Evolutionary conservation across 2,888 invertebrate genomes (phyloP).

Genomic region (Dicyrtomina minuta): DNA sequence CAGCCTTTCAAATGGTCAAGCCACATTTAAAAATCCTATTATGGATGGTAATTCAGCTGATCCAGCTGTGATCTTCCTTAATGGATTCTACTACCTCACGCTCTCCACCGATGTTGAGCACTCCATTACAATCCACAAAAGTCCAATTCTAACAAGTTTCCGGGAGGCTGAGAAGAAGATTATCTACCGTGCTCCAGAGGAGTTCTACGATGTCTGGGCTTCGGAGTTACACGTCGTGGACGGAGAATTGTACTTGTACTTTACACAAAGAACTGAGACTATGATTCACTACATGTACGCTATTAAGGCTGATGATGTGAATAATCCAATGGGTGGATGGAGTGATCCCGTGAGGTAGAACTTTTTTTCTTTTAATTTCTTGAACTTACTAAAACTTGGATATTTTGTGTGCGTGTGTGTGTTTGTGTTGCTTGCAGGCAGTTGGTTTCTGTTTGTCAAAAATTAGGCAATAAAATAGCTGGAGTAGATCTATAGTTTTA

Average conservation of each 20-base stretch:
- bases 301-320: constrained; percentile 40
- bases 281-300: constrained; percentile 51
- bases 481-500: no score
- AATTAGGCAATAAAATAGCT: no score
- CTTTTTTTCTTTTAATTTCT: no score
- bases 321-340: constrained; percentile 44
- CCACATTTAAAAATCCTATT: constrained; percentile 3
- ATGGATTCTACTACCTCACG: constrained; percentile 27
- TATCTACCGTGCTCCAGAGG: constrained; percentile 32
- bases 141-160: constrained; percentile 32
- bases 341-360: constrained; percentile 39
- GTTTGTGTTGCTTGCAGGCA: no score
- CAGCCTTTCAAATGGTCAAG: background rate
- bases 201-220: constrained; percentile 34
- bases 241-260: constrained; percentile 43
- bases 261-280: constrained; percentile 37
- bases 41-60: constrained; percentile 23
- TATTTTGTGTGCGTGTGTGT: no score
- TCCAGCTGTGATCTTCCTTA: constrained; percentile 15
- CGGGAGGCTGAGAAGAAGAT: constrained; percentile 29
- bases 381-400: no score
- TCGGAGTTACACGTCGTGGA: constrained; percentile 42
- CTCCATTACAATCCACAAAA: constrained; percentile 35
- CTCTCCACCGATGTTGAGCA: constrained; percentile 35
- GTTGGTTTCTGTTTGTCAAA: no score